Percentiles rank a stretch among this genome's conserved stretches.
Conservation (phyloP, 1,140 invertebrate genomes). For the Agrypnia vestita region DNA sequence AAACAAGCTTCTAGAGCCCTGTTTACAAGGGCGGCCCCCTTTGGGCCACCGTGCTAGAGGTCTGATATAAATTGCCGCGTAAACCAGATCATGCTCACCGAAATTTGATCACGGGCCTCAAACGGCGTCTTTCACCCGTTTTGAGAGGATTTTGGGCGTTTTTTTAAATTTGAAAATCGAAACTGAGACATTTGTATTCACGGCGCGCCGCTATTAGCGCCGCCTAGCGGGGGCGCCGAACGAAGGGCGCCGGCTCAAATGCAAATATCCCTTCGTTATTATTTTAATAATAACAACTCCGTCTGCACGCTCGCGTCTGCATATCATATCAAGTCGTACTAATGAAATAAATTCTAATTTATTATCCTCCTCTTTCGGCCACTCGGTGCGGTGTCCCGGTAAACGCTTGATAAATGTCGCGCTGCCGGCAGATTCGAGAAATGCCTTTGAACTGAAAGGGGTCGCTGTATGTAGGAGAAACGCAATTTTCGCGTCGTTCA, state of each 20-base stretch:
- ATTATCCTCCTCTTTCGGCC: slow-evolving; percentile 38
- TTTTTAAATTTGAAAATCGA: slow-evolving; percentile 43
- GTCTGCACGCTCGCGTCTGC: slow-evolving; percentile 55
- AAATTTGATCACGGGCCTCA: slow-evolving; percentile 25
- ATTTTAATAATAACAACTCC: slow-evolving; percentile 58
- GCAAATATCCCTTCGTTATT: slow-evolving; percentile 60
- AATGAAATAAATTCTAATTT: slow-evolving; percentile 60
- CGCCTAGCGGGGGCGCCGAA: background rate
- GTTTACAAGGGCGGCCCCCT: no score
- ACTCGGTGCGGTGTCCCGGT: slow-evolving; percentile 40
- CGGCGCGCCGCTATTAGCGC: slow-evolving; percentile 20
- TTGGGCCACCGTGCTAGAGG: background rate
- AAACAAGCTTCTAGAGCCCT: no score
- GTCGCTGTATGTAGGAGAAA: background rate
- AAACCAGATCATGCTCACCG: slow-evolving; percentile 12
- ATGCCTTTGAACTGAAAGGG: slow-evolving; percentile 33
- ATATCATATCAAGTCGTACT: slow-evolving; percentile 58
- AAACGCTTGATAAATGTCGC: slow-evolving; percentile 51
- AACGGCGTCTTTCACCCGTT: slow-evolving; percentile 9
- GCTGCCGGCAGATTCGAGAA: slow-evolving; percentile 9
- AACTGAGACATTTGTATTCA: slow-evolving; percentile 29
- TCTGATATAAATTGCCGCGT: slow-evolving; percentile 23
- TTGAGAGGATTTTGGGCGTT: slow-evolving; percentile 9
- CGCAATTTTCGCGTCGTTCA: slow-evolving; percentile 23
- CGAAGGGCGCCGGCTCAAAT: slow-evolving; percentile 51